Conservation (phyloP, 2,888 invertebrate species). For the Hyles lineata region DNA sequence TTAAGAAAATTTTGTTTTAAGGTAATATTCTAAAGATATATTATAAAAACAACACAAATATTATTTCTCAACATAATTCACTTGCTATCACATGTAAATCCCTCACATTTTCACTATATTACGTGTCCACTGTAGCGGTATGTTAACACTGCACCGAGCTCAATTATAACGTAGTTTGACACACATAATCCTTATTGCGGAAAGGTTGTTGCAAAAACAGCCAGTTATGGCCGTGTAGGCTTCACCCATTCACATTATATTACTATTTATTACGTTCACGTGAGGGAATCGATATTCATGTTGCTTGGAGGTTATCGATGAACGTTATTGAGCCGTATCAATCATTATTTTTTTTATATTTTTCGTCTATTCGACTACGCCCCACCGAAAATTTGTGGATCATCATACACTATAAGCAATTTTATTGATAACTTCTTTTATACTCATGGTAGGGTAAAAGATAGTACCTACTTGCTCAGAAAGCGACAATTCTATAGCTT, state of each 20-base stretch:
- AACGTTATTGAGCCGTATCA: background rate
- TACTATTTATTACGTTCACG: background rate
- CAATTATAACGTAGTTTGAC: conserved; percentile 9
- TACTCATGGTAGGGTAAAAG: too few relatives aligned
- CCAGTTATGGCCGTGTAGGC: background rate
- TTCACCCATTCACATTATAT: conserved; percentile 4
- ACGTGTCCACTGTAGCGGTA: background rate
- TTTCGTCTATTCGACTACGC: too few relatives aligned
- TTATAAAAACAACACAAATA: background rate
- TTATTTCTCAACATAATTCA: background rate
- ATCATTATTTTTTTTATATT: too few relatives aligned
- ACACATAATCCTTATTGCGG: conserved; percentile 23
- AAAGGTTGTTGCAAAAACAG: conserved; percentile 17
- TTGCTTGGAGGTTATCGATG: background rate
- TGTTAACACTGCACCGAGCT: background rate
- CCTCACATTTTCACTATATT: background rate
- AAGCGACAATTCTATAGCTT: too few relatives aligned
- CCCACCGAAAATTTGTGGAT: too few relatives aligned
- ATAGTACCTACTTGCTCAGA: too few relatives aligned
- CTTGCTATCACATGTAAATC: background rate
- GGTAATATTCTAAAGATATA: too few relatives aligned
- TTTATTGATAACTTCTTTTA: too few relatives aligned
- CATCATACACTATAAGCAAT: too few relatives aligned
- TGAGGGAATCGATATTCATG: background rate
- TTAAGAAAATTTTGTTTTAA: too few relatives aligned